These are phyloP conservation scores for Corythaeola cristata DNA, from an alignment of 2,113 vertebrate genomes.

Conservation along the genomic window DNA sequence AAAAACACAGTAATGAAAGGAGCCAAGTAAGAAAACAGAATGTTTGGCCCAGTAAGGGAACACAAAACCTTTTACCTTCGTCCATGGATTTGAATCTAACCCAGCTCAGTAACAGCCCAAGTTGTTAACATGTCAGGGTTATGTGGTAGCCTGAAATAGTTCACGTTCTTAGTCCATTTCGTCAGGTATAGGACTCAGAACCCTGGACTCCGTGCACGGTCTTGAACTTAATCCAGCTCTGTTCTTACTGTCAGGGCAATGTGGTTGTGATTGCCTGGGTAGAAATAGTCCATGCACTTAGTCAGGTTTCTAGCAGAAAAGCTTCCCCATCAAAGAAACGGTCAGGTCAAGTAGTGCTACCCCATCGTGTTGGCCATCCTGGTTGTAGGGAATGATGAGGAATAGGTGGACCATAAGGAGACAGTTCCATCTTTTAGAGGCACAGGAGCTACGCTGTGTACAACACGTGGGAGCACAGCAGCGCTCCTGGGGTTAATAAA, in stretches of 20 bases:
- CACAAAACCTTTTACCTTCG: slow-evolving; percentile 23
- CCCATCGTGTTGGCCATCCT: background rate
- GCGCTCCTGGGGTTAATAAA: background rate
- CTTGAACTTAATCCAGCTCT: background rate
- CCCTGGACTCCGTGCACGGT: background rate
- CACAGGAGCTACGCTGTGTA: rapidly evolving
- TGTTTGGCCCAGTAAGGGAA: background rate
- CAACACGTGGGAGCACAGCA: background rate
- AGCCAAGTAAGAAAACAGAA: slow-evolving; percentile 5
- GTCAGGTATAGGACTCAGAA: background rate
- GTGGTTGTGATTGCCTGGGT: background rate
- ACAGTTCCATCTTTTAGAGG: background rate
- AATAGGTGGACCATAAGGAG: background rate
- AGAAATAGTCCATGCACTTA: background rate
- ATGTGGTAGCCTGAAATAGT: slow-evolving; percentile 35
- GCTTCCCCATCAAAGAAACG: background rate
- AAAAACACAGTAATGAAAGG: background rate
- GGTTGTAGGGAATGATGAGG: background rate
- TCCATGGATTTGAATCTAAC: slow-evolving; percentile 26
- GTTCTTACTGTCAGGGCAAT: background rate
- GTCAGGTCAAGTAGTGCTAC: background rate
- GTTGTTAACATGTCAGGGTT: slow-evolving; percentile 25
- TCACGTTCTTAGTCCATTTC: background rate
- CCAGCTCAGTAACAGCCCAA: slow-evolving; percentile 15
- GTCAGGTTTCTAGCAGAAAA: background rate